These are phyloP conservation scores for Trichoplusia ni DNA, from an alignment of 1,140 invertebrate genomes.

Conservation along the genomic window DNA sequence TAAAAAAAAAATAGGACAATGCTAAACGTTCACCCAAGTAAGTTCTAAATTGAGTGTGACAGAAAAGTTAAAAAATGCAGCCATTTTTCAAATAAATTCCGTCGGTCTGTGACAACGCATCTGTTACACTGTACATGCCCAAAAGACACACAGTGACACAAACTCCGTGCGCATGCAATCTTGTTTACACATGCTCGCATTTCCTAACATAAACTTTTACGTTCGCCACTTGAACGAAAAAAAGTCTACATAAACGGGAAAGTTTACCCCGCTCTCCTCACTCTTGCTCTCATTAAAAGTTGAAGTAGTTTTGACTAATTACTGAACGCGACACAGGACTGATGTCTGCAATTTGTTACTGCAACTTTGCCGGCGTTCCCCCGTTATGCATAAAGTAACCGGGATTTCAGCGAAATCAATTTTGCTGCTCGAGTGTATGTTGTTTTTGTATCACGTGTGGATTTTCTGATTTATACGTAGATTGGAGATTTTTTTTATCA, in stretches of 20 bases:
- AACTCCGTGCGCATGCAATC: background rate
- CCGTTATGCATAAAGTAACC: slow-evolving; percentile 1
- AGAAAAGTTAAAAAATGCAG: no score
- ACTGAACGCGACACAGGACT: slow-evolving; percentile 30
- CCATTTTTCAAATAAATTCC: no score
- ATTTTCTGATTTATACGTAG: no score
- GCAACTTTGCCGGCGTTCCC: slow-evolving; percentile 26
- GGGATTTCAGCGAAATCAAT: slow-evolving; percentile 19
- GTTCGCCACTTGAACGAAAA: slow-evolving; percentile 13
- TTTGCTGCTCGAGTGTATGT: background rate
- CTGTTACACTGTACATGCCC: background rate
- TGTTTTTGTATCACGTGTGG: background rate
- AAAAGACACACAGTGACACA: background rate
- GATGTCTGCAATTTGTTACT: slow-evolving; percentile 33
- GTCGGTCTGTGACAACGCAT: no score
- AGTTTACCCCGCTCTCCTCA: slow-evolving; percentile 27
- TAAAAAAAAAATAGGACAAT: no score
- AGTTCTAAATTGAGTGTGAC: no score
- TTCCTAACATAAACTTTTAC: slow-evolving; percentile 12
- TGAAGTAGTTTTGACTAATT: slow-evolving; percentile 41
- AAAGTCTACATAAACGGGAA: slow-evolving; percentile 14
- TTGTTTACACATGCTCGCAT: background rate
- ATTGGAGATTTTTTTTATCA: no score
- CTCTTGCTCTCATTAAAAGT: slow-evolving; percentile 39
- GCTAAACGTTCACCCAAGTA: no score